Percentiles rank a stretch among this genome's conserved stretches.
Conservation (phyloP, 2,113 vertebrate species). For the Lonchura striata region DNA sequence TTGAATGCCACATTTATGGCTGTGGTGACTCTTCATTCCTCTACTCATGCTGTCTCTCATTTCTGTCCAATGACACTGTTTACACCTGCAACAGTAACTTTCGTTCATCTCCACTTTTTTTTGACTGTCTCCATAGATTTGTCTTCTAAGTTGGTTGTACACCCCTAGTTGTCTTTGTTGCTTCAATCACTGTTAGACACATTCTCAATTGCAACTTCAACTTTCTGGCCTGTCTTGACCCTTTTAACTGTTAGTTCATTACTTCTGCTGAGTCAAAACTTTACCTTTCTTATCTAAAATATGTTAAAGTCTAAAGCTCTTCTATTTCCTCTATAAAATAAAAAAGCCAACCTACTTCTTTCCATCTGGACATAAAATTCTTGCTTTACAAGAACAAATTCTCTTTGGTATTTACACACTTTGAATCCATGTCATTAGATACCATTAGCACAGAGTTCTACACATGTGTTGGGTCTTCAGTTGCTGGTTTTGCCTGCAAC, state of each 20-base stretch:
- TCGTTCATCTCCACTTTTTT: background rate
- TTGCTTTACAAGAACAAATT: background rate
- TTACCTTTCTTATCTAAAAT: background rate
- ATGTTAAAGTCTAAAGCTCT: background rate
- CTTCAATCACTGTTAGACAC: background rate
- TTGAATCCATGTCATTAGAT: background rate
- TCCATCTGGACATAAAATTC: background rate
- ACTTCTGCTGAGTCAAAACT: background rate
- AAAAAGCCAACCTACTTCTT: background rate
- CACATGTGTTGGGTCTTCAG: background rate
- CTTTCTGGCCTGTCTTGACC: background rate
- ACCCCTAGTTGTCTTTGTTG: background rate
- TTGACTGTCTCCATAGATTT: background rate
- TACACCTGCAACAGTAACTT: background rate
- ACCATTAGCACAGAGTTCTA: background rate
- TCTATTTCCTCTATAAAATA: background rate
- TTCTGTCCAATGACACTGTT: background rate
- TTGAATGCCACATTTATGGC: background rate
- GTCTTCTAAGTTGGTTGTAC: background rate
- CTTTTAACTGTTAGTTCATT: background rate
- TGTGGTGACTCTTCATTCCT: background rate
- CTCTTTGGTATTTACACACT: background rate
- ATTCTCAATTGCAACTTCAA: background rate
- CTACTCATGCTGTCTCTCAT: background rate
- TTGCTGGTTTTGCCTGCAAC: background rate